These are phyloP conservation scores for Trichonephila inaurata DNA, from an alignment of 1,140 invertebrate genomes.

Conservation along the genomic window DNA sequence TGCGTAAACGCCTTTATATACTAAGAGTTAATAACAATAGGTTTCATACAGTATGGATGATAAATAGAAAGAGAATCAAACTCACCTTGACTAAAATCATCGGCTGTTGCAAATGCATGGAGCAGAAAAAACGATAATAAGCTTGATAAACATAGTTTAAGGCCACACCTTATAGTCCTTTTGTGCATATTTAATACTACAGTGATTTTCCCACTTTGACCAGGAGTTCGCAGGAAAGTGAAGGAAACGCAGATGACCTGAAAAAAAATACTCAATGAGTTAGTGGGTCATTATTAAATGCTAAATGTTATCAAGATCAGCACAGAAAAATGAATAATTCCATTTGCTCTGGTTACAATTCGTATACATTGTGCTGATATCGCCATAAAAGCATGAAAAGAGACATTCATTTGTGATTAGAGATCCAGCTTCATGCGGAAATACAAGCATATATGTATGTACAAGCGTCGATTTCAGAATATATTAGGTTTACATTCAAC, in stretches of 20 bases:
- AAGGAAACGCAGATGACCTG: conserved; percentile 62
- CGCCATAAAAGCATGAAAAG: neutral
- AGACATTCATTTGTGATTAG: no score
- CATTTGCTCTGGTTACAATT: neutral
- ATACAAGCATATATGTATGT: no score
- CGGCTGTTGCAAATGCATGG: conserved; percentile 70
- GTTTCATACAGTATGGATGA: conserved; percentile 23
- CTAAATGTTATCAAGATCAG: conserved; percentile 34
- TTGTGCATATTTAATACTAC: conserved; percentile 72
- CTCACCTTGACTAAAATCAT: conserved; percentile 76
- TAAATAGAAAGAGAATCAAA: conserved; percentile 58
- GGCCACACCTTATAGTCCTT: conserved; percentile 71
- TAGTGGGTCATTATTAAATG: conserved; percentile 51
- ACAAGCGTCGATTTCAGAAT: no score
- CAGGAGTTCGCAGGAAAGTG: conserved; percentile 11
- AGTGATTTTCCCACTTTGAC: conserved; percentile 45
- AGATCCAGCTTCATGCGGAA: no score
- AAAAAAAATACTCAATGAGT: conserved; percentile 59
- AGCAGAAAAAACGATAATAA: conserved; percentile 75
- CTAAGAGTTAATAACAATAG: conserved; percentile 51
- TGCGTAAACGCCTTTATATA: conserved; percentile 12
- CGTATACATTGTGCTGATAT: neutral
- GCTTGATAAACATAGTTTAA: conserved; percentile 76
- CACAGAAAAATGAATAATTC: neutral
- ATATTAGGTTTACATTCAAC: no score